phyloP scores from a whole-genome alignment of 2,888 invertebrate species.

The Agrilus cyanescens region DNA sequence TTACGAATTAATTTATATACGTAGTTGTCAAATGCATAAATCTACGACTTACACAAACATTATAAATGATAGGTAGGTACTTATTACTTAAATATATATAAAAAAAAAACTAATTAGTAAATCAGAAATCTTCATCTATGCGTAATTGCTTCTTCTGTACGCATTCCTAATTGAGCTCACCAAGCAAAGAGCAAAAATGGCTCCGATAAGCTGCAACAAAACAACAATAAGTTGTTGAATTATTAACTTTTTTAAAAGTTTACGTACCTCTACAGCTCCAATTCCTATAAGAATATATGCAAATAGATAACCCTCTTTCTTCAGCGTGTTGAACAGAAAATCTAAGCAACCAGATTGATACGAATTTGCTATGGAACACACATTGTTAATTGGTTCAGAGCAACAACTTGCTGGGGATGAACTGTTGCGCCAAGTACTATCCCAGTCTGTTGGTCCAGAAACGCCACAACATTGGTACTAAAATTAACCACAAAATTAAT shows the following conservation, averaged over 20 bases:
- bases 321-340: constrained; percentile 8
- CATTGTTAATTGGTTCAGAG: constrained; percentile 6
- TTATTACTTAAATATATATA: too few relatives aligned
- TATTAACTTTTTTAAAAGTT: too few relatives aligned
- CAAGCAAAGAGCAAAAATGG: constrained; percentile 17
- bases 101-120: too few relatives aligned
- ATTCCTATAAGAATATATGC: constrained; percentile 13
- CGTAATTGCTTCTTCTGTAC: too few relatives aligned
- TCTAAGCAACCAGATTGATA: constrained; percentile 12
- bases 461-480: constrained; percentile 49
- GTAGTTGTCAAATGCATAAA: too few relatives aligned
- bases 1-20: too few relatives aligned
- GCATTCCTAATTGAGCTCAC: constrained; percentile 1
- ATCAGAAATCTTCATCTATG: too few relatives aligned
- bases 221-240: too few relatives aligned
- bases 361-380: constrained; percentile 7
- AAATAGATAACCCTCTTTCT: constrained; percentile 9
- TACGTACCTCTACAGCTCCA: constrained; percentile 14
- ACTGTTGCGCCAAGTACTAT: not conserved
- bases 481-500: constrained; percentile 15
- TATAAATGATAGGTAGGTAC: too few relatives aligned
- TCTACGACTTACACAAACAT: too few relatives aligned
- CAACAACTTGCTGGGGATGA: constrained; percentile 10
- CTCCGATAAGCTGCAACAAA: constrained; percentile 16
- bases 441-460: constrained; percentile 31